Percentiles rank a stretch among this genome's conserved stretches.
phyloP scores from a whole-genome alignment of 2,113 vertebrate genomes.

The Aix galericulata region DNA sequence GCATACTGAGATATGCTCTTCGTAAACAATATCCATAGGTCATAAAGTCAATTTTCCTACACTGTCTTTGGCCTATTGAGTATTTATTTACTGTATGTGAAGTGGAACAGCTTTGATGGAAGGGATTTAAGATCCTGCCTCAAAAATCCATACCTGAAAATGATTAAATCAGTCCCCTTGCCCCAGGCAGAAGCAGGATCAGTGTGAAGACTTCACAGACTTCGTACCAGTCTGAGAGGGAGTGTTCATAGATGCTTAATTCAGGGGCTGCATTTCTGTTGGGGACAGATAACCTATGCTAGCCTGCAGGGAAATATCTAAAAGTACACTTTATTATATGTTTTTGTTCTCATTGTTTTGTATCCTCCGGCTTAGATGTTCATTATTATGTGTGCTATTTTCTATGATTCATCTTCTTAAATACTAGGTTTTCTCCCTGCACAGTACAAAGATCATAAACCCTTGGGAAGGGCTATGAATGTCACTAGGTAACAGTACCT shows the following conservation, averaged over 20 bases:
- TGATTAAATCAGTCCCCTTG: background rate
- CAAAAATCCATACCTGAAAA: background rate
- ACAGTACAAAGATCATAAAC: background rate
- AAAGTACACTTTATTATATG: background rate
- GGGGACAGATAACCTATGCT: background rate
- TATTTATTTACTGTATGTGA: background rate
- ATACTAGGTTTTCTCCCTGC: background rate
- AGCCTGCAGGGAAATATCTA: background rate
- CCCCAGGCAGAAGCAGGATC: background rate
- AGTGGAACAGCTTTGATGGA: background rate
- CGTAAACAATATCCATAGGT: background rate
- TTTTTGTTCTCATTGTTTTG: background rate
- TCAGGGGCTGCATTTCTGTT: background rate
- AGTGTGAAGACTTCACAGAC: fast-evolving
- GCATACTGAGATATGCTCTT: background rate
- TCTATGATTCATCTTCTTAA: background rate
- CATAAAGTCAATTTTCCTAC: background rate
- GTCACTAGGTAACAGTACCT: background rate
- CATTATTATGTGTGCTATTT: background rate
- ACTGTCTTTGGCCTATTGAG: background rate
- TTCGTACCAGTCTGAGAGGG: background rate
- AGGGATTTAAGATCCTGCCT: background rate
- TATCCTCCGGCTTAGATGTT: background rate
- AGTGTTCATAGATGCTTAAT: background rate
- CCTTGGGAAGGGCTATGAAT: background rate